Conservation (phyloP, 2,113 vertebrate species). For the Thalassarche chlororhynchos region DNA sequence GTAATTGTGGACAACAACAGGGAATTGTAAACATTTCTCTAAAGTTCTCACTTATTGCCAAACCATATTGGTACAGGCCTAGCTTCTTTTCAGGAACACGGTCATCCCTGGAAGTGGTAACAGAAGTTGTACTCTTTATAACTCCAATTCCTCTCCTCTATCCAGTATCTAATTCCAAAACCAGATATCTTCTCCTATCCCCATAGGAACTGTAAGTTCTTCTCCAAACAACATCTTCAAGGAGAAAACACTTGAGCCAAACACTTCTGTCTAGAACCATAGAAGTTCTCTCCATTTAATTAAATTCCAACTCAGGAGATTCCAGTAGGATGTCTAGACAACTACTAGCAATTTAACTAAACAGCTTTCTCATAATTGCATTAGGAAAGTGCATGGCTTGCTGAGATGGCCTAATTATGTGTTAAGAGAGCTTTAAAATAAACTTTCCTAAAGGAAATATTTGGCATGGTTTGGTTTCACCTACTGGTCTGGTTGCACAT, state of each 20-base stretch:
- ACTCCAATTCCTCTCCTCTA: neutral
- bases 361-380: neutral
- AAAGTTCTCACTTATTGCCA: neutral
- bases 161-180: neutral
- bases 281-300: neutral
- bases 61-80: neutral
- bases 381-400: neutral
- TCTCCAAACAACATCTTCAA: constrained; percentile 22
- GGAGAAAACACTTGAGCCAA: neutral
- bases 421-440: constrained; percentile 5
- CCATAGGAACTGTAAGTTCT: neutral
- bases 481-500: neutral
- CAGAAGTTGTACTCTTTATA: neutral
- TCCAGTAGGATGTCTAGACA: constrained; percentile 25
- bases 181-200: neutral
- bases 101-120: neutral
- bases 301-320: constrained; percentile 22
- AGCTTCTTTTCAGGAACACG: neutral
- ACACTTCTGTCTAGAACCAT: neutral
- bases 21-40: neutral
- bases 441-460: neutral
- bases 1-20: neutral
- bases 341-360: neutral
- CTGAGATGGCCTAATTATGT: neutral
- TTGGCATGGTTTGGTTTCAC: neutral